Base-by-base conservation (phyloP, 1,140 invertebrate species). In the Steinernema feltiae region DNA sequence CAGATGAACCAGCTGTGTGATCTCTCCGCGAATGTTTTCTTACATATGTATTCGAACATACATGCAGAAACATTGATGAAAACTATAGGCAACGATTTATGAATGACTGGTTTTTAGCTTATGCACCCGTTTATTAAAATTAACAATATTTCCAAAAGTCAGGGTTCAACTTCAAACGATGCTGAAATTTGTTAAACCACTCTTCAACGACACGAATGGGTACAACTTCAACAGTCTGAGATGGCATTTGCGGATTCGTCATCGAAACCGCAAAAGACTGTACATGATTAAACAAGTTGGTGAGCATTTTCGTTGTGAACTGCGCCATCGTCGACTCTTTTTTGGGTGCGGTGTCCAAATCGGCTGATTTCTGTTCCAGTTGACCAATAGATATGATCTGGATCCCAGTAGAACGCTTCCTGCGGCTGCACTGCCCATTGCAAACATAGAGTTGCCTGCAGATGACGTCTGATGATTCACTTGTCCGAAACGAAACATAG, bases 401-500 rank as follows among this genome's bases (percentile, higher is more conserved):
- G 24, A 63, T 63, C 24, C 53, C 53, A 63, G 53, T 21, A 63
- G 24, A 3, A 63, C 53, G 24, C 53, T n/a, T 63, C 53, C 53
- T 3, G 53, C 53, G 3, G 53, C 24, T 63, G 53, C 53, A 27
- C 24, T 63, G 3, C 53, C 53, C 2, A 21, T 7, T 7, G 15
- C 24, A 63, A 63, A 63, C 53, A 63, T 63, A 3, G 53, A 63
- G 24, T 63, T 12, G 24, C 53, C 53, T 7, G 53, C 53, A 27
- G 53, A 12, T 15, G 53, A 7, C 3, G 15, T 3, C 24, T 63
- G 53, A 27, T 63, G 53, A 27, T 63, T 63, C 7, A 63, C 53
- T 21, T 63, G 53, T 63, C 53, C 53, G 24, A 63, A 63, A 7
- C 24, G 53, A 27, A 63, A 63, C 53, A 63, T 63, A 63, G 53